phyloP scores from a whole-genome alignment of 2,113 vertebrate species.

The Machaerirhynchus nigripectus region DNA sequence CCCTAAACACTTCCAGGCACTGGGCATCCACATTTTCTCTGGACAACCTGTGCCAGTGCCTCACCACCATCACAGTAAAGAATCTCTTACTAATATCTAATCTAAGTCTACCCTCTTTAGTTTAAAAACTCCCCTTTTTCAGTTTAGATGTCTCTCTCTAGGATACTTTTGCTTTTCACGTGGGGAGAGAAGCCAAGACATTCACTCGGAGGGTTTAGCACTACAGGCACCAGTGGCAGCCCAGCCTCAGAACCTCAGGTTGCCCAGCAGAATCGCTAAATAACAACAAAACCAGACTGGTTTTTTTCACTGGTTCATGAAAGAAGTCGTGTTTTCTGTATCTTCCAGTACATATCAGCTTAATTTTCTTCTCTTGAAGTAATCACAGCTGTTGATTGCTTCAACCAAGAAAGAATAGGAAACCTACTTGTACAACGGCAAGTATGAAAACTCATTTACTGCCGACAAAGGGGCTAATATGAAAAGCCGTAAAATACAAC shows the following conservation, averaged over 20 bases:
- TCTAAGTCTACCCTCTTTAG: background rate
- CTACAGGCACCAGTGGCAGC: background rate
- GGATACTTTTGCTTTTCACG: background rate
- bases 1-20: background rate
- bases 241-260: background rate
- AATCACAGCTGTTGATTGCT: slow-evolving; percentile 42
- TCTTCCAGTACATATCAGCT: background rate
- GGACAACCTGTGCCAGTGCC: background rate
- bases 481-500: slow-evolving; percentile 2
- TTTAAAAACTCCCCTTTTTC: background rate
- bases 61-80: background rate
- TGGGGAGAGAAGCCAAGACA: background rate
- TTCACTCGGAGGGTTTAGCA: background rate
- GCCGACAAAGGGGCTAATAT: background rate
- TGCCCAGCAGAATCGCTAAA: background rate
- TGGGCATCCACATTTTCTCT: background rate
- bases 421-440: background rate
- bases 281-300: background rate
- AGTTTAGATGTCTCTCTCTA: background rate
- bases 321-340: background rate
- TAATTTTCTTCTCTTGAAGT: slow-evolving; percentile 31
- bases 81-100: background rate
- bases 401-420: slow-evolving; percentile 22
- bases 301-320: background rate
- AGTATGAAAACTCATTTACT: slow-evolving; percentile 32